Evolutionary conservation across 2,888 invertebrate species (phyloP), one percentile per base, ranked within the genome.

Genomic region (Dermolepida albohirtum): DNA sequence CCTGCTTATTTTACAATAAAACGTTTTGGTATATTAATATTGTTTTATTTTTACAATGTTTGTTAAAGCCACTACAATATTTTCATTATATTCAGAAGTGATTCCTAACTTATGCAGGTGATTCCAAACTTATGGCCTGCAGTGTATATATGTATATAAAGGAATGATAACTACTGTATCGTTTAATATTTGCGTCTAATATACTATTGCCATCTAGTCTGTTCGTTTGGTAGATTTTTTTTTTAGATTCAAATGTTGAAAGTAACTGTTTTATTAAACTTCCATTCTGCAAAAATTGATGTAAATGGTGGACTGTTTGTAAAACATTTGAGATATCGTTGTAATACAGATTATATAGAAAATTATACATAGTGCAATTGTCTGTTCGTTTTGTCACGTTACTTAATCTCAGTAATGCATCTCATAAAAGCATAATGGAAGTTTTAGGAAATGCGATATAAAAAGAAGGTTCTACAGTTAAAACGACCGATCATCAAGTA

Each of bases 401-500:
- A 68, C 67, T 16, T 68, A 68, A 68, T 64, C 67, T 64, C 67
- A 64, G 55, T 47, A 50, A 50, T 29, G n/a, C 5, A 52, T 16
- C 39, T 63, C 41, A 39, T 47, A 55, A 12, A 49, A 64, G 49
- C 14, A 49, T 41, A 55, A 51, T n/a, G 27, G 50, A 51, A 7
- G 40, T 41, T 50, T 41, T n/a, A 52, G 44, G 41, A 64, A 64
- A 27, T 17, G 54, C 22, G 64, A 68, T 39, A 44, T 51, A 14
- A 57, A 62, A 22, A 59, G 62, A 40, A 59, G 65, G 29, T 62
- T 65, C 59, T 66, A 51, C 14, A 50, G 65, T 41, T 34, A 54
- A 10, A 67, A 67, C n/a, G 70, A 63, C 39, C 71, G 69, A 12
- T 70, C 71, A 4, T 73, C 72, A 1, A 68, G 69, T 39, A 66